These are phyloP conservation scores for Cheilosia soror DNA, from an alignment of 2,888 invertebrate genomes.

Conservation along the genomic window DNA sequence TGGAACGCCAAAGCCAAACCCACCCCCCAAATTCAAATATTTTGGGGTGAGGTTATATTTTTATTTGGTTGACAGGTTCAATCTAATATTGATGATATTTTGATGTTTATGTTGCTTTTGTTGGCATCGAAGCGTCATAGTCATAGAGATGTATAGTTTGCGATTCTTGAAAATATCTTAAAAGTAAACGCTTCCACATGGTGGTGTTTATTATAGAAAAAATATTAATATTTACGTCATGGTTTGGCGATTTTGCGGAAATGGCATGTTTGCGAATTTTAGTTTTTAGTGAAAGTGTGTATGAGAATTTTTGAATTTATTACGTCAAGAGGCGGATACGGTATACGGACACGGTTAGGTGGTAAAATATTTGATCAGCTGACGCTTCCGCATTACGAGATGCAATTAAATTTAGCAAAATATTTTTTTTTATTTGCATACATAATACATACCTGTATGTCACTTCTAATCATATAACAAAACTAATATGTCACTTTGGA, in stretches of 20 bases:
- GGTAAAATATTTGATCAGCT: slow-evolving; percentile 17
- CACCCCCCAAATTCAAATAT: neutral
- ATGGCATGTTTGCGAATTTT: neutral
- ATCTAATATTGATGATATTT: slow-evolving; percentile 47
- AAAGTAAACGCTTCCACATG: slow-evolving; percentile 33
- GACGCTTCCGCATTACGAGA: neutral
- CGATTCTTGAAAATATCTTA: slow-evolving; percentile 31
- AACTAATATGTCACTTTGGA: no score
- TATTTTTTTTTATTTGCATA: no score
- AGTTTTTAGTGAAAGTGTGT: neutral
- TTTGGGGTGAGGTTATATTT: slow-evolving; percentile 46
- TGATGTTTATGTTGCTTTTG: slow-evolving; percentile 49
- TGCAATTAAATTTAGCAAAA: neutral
- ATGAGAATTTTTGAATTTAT: neutral
- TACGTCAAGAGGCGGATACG: neutral
- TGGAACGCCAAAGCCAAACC: slow-evolving; percentile 20
- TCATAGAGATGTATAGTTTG: slow-evolving; percentile 31
- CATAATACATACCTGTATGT: no score
- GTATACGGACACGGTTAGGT: neutral
- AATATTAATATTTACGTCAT: slow-evolving; percentile 2
- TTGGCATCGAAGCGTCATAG: neutral
- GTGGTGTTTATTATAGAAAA: neutral
- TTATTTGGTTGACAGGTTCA: slow-evolving; percentile 53
- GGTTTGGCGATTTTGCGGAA: slow-evolving; percentile 17
- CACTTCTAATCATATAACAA: no score